These are phyloP conservation scores for Isichthys henryi DNA, from an alignment of 2,113 vertebrate genomes.

Conservation along the genomic window DNA sequence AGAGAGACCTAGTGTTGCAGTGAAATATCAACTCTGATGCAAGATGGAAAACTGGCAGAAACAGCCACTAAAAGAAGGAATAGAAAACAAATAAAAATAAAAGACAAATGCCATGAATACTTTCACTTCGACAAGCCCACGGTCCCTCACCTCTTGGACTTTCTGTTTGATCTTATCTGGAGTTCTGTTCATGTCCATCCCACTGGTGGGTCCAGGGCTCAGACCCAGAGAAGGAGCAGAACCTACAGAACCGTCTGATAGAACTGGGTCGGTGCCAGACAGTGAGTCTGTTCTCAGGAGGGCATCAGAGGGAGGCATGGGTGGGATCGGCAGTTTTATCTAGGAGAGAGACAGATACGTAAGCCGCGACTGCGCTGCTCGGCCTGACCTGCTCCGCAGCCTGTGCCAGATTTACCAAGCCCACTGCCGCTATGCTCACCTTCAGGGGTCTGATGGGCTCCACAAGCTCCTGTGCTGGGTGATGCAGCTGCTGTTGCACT, in stretches of 20 bases:
- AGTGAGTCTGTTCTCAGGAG: conserved; percentile 64
- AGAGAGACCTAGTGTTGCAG: neutral
- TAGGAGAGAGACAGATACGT: conserved; percentile 17
- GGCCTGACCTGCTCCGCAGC: neutral
- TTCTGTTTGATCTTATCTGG: conserved; percentile 81
- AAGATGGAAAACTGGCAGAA: neutral
- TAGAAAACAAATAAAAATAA: neutral
- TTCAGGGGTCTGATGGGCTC: conserved; percentile 68
- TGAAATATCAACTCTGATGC: neutral
- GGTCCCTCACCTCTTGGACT: conserved; percentile 62
- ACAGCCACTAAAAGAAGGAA: neutral
- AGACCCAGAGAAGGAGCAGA: conserved; percentile 65
- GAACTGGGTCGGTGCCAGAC: conserved; percentile 63
- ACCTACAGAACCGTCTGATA: conserved; percentile 65
- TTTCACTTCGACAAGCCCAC: neutral
- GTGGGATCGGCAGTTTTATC: conserved; percentile 64
- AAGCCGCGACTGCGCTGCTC: neutral
- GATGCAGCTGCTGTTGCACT: conserved; percentile 26
- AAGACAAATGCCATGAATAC: neutral
- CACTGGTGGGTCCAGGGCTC: conserved; percentile 63
- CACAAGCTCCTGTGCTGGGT: conserved; percentile 47
- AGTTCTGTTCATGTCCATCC: conserved; percentile 65
- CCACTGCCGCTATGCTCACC: conserved; percentile 40
- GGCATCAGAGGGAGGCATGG: conserved; percentile 59
- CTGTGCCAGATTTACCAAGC: neutral